Conservation (phyloP, 2,888 invertebrate species). For the Epirrhoe tristata region DNA sequence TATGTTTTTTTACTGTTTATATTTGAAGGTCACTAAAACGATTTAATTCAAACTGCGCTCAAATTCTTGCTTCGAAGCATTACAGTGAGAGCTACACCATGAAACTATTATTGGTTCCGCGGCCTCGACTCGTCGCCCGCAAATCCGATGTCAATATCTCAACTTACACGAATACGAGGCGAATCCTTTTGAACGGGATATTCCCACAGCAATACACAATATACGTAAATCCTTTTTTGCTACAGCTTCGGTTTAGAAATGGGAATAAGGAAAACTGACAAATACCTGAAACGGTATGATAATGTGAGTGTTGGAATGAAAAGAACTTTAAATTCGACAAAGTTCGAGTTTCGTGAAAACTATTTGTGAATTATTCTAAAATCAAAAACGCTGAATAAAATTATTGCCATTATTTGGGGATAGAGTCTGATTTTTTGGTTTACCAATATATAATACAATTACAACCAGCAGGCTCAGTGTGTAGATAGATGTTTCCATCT, state of each 20-base stretch:
- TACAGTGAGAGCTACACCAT: background rate
- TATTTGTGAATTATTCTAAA: too few species aligned
- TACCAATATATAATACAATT: too few species aligned
- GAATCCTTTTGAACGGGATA: slow-evolving; percentile 34
- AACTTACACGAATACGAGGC: slow-evolving; percentile 40
- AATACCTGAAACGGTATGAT: slow-evolving; percentile 5
- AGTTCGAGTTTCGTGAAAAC: too few species aligned
- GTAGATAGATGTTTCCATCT: too few species aligned
- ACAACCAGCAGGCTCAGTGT: too few species aligned
- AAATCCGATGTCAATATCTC: slow-evolving; percentile 45
- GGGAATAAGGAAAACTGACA: slow-evolving; percentile 16
- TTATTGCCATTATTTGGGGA: too few species aligned
- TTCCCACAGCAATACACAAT: slow-evolving; percentile 27
- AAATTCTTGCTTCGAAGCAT: background rate
- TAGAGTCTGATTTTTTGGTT: too few species aligned
- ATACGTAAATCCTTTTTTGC: slow-evolving; percentile 24
- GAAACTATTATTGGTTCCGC: background rate
- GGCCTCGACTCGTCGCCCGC: slow-evolving; percentile 13
- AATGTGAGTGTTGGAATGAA: background rate
- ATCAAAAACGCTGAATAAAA: too few species aligned
- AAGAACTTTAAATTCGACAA: too few species aligned
- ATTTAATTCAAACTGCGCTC: too few species aligned
- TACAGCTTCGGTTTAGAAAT: slow-evolving; percentile 14
- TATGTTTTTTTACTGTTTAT: too few species aligned
- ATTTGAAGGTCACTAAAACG: too few species aligned